Evolutionary conservation across 1,140 invertebrate genomes (phyloP).

Genomic region (Gonioctena quinquepunctata): DNA sequence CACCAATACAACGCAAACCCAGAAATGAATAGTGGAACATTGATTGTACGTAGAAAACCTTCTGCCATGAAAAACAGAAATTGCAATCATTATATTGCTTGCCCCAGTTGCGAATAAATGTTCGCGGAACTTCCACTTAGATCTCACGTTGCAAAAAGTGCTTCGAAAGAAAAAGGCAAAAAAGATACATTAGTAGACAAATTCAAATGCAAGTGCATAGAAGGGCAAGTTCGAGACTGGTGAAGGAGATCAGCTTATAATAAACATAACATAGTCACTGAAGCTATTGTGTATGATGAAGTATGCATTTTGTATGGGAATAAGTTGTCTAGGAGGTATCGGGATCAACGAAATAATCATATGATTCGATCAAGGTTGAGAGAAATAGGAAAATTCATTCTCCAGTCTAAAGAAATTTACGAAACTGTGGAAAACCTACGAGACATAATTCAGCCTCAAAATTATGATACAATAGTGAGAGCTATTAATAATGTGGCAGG

Average conservation of each 20-base stretch:
- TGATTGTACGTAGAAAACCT: not conserved
- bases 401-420: not conserved
- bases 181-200: not conserved
- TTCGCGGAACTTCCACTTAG: not conserved
- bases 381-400: not conserved
- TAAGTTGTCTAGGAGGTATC: not conserved
- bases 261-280: not conserved
- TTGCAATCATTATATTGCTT: not conserved
- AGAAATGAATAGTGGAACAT: not conserved
- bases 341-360: not conserved
- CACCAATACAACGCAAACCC: not conserved
- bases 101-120: not conserved
- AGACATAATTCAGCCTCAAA: not conserved
- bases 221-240: not conserved
- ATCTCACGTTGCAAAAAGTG: not conserved
- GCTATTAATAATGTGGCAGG: not conserved
- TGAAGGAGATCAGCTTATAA: not conserved
- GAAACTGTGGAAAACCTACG: not conserved
- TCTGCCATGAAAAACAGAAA: not conserved
- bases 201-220: not conserved
- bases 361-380: not conserved
- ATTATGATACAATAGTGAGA: not conserved
- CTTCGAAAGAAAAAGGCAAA: not conserved
- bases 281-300: not conserved
- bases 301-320: not conserved